Evolutionary conservation across 1,140 invertebrate genomes (phyloP), one percentile per base, ranked within the genome.

Genomic region (Ephestia elutella): DNA sequence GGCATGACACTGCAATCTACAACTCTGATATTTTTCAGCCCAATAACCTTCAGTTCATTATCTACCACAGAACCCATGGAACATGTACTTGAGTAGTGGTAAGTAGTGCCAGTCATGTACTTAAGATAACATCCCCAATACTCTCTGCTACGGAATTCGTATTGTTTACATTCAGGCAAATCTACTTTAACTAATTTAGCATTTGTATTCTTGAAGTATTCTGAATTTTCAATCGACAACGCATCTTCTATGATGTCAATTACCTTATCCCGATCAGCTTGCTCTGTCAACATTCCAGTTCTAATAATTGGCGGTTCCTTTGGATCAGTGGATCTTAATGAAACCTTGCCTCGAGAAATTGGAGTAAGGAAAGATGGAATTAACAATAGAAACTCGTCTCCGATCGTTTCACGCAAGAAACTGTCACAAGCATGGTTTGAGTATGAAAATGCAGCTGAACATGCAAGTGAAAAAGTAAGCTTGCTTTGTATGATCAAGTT

Each of bases 301-400:
- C 90, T 89, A 20, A 94, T 91, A 49, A 87, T 65, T 0, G 92
- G 92, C 56, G 86, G 78, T 17, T 90, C 80, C 2, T 78, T 74
- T 10, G 92, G 92, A 75, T 93, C 79, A 0, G 65, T 75, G 8
- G 73, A 81, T 19, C 73, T 68, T 0, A 93, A 69, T 21, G 66
- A 69, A 3, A 92, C 63, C 2, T 28, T 28, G 13, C 92, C 92
- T 19, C 60, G 68, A 49, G 91, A 92, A 56, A 86, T 78, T 0
- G 92, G 91, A 18, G 90, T 78, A 8, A 59, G 91, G 61, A 11
- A 57, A 18, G 17, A 21, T 30, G 13, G 55, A n/a, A 5, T 50
- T 13, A 17, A 28, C 7, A 9, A 57, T 7, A 4, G 62, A 51
- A 5, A 62, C 38, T 59, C 56, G n/a, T 57, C 56, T 25, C 2